Conservation (phyloP, 2,797 vertebrate genomes). For the Macropus fuliginosus region DNA sequence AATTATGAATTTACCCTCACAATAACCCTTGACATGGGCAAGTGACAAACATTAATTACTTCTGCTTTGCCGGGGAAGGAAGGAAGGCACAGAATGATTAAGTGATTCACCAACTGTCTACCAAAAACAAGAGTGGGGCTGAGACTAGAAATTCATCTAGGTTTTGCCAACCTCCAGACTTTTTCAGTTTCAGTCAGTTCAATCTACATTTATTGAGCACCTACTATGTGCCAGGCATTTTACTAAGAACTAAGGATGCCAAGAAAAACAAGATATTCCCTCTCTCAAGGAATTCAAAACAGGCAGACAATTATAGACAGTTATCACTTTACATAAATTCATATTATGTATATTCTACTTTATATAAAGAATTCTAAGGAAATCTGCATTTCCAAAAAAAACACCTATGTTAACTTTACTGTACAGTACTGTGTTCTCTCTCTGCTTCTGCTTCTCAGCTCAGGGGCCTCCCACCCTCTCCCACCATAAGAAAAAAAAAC, state of each 20-base stretch:
- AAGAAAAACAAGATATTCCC: background rate
- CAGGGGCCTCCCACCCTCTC: too few species aligned
- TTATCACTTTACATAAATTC: background rate
- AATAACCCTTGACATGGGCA: constrained; percentile 39
- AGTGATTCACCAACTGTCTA: constrained; percentile 27
- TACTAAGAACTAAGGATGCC: background rate
- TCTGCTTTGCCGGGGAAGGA: constrained; percentile 23
- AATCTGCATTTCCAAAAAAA: background rate
- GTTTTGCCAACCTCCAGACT: background rate
- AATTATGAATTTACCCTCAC: constrained; percentile 48
- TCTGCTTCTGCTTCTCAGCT: background rate
- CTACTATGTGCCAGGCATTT: background rate
- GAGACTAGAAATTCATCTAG: constrained; percentile 3
- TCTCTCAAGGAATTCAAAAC: background rate
- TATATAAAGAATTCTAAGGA: background rate
- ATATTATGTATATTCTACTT: background rate
- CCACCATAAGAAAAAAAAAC: too few species aligned
- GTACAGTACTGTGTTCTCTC: background rate
- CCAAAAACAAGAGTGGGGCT: constrained; percentile 6
- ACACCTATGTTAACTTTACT: background rate
- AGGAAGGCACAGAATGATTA: constrained; percentile 4
- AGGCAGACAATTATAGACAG: background rate
- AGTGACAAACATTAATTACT: constrained; percentile 37
- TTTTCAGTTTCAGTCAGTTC: background rate
- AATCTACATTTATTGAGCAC: background rate